Conservation (phyloP, 1,140 invertebrate genomes). For the Tetragonula clypearis region DNA sequence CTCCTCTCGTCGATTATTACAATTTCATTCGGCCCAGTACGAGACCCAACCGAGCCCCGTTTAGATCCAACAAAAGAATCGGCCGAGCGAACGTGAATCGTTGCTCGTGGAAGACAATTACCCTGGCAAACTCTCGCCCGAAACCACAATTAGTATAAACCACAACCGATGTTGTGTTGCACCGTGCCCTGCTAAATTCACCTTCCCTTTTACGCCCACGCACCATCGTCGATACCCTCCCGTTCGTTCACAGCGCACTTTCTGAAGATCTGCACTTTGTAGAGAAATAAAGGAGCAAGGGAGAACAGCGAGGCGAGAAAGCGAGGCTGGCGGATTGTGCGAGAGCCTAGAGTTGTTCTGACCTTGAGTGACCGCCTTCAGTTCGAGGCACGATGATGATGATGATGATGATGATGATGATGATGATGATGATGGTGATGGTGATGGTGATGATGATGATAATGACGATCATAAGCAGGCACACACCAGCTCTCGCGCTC, state of each 20-base stretch:
- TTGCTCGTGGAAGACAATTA: background rate
- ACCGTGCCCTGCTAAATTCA: slow-evolving; percentile 7
- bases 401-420: slow-evolving; percentile 49
- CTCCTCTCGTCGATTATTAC: background rate
- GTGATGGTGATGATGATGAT: slow-evolving; percentile 44
- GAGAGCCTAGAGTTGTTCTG: slow-evolving; percentile 44
- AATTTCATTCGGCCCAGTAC: background rate
- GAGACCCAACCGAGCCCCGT: background rate
- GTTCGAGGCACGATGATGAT: slow-evolving; percentile 37
- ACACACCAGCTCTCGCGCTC: slow-evolving; percentile 45
- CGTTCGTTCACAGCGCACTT: background rate
- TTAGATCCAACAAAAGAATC: background rate
- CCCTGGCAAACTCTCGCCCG: background rate
- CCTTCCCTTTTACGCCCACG: background rate
- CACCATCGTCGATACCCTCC: background rate
- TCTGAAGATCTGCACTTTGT: slow-evolving; percentile 6
- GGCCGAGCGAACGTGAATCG: background rate
- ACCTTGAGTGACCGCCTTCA: slow-evolving; percentile 39
- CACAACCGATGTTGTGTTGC: background rate
- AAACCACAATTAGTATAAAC: slow-evolving; percentile 14
- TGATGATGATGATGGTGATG: slow-evolving; percentile 43
- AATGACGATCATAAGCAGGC: slow-evolving; percentile 51
- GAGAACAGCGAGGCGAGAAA: background rate
- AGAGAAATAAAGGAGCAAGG: background rate
- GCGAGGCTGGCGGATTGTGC: background rate